Base-by-base conservation (phyloP, 2,797 vertebrate species). In the Diglossa cyanea region DNA sequence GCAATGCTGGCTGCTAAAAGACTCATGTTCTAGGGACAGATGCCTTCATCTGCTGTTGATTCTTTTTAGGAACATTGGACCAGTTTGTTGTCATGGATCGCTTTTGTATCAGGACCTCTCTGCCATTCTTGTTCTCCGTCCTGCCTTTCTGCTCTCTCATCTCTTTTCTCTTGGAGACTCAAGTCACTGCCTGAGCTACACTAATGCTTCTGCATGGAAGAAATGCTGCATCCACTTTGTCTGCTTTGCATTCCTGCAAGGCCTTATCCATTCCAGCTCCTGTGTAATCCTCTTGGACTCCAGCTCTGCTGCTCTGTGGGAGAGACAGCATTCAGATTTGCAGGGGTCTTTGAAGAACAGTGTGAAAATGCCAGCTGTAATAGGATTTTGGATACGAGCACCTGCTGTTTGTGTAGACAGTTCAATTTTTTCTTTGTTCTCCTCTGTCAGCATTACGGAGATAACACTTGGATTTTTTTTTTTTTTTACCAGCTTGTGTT, bases 261-360 rank as follows among this genome's bases (percentile, higher is more conserved):
- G 28, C 21, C 18, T 92, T 62, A 39, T 57, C 85, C 61, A 7
- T 91, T 77, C 68, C 72, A 89, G 65, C 68, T 85, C 57, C 66
- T 0, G 0, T 53, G 37, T 92, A 83, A 85, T 94, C 72, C 75
- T 72, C 90, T 84, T 8, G 19, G 81, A n/a, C n/a, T 70, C 50
- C 37, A 40, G 35, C 53, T 74, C 30, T 85, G 68, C 21, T 58
- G 68, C 58, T 90, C 54, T 40, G 39, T 71, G 35, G 62, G 54
- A 81, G 61, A 58, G 47, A 8, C 39, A 55, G 58, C 18, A 2
- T 66, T 88, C 39, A 68, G 47, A 33, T 83, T 93, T 88, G 66
- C 40, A 42, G 86, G 47, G 11, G 15, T 80, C 91, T 95, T 91
- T 90, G 82, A 93, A 86, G 91, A 95, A 21, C 79, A 66, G 76